Conservation (phyloP, 2,888 invertebrate genomes). For the Tinea semifulvella region DNA sequence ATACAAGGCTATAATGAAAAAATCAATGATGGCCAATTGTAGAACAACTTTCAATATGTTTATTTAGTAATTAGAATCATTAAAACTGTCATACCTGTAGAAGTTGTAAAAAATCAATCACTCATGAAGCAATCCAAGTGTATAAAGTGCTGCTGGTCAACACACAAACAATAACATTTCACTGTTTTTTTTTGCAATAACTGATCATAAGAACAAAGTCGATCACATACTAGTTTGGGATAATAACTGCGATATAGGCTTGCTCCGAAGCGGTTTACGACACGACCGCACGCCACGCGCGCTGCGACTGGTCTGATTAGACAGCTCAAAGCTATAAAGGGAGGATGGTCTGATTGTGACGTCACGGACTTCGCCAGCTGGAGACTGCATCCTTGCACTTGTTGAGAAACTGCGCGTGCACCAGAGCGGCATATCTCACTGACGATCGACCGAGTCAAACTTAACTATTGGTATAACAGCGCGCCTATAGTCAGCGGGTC, state of each 20-base stretch:
- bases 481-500: no score
- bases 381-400: slow-evolving; percentile 17
- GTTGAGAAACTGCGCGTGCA: not conserved
- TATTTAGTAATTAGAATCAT: slow-evolving; percentile 1
- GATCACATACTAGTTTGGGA: slow-evolving; percentile 60
- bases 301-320: slow-evolving; percentile 64
- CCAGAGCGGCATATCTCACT: not conserved
- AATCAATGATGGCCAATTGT: not conserved
- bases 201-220: slow-evolving; percentile 38
- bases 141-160: slow-evolving; percentile 37
- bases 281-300: slow-evolving; percentile 60
- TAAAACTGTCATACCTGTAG: slow-evolving; percentile 9
- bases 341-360: slow-evolving; percentile 17
- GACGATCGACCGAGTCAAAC: no score
- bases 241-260: slow-evolving; percentile 42
- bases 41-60: not conserved
- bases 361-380: slow-evolving; percentile 20
- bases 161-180: slow-evolving; percentile 51
- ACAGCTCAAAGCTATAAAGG: no score
- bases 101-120: slow-evolving; percentile 33
- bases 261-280: no score
- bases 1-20: not conserved
- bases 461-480: no score
- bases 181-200: slow-evolving; percentile 47
- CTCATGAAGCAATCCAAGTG: slow-evolving; percentile 49